Base-by-base conservation (phyloP, 92 coral and sea anemone genomes). In the Parazoanthus darwini region DNA sequence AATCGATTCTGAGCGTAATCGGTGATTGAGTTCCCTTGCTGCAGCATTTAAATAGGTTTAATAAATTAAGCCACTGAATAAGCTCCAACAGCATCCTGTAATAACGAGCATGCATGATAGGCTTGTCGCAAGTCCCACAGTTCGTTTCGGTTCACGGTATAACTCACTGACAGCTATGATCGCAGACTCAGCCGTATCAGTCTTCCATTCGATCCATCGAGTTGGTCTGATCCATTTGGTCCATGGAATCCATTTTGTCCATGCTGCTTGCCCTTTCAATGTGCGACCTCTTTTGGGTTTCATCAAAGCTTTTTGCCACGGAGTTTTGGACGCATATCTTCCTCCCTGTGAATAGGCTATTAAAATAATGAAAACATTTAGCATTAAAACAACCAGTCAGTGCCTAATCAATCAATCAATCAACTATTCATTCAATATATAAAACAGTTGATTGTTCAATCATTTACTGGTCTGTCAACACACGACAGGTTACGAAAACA, bases 251-350 rank as follows among this genome's bases (percentile, higher is more conserved):
- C 87, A 68, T 46, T 11, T 46, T 25, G 67, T 83, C 87, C 87
- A 84, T 84, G 85, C 8, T 54, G 15, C 1, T 43, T 58, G 85
- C 48, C 67, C 67, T 84, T 51, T 44, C 79, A 36, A 84, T 74
- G 63, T 35, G 29, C 42, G 87, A 84, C 29, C 46, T 84, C 58
- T 46, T 84, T 3, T 46, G 44, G 50, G 29, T 66, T 11, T 84
- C 79, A 68, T 84, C 87, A 44, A 84, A 68, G 23, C 87, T 70
- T 35, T 84, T 84, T n/a, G 87, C 87, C 38, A 84, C 79, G 22
- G 87, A 10, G 36, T 44, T 84, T 44, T 50, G 74, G 38, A 84
- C 66, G 66, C 87, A 84, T 44, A 84, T 84, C 43, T 84, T 84
- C 29, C 87, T 44, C 5, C 87, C 87, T 84, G 87, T 84, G 78